phyloP scores from a whole-genome alignment of 2,888 invertebrate genomes.

The Leptopilina drosophilae region DNA sequence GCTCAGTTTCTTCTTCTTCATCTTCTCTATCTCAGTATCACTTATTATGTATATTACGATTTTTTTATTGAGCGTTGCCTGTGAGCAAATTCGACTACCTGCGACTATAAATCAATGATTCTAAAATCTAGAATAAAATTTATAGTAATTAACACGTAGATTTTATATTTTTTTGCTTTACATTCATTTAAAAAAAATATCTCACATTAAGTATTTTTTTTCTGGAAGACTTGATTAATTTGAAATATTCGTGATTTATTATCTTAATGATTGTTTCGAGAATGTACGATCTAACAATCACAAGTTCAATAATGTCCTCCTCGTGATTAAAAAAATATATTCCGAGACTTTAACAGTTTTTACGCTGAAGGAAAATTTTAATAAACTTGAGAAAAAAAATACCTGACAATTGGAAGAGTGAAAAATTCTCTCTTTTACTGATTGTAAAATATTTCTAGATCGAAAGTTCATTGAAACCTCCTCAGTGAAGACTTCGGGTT shows the following conservation, averaged over 20 bases:
- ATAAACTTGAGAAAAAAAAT: no score
- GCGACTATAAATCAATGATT: constrained; percentile 19
- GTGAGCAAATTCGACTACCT: constrained; percentile 31
- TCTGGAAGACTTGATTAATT: not conserved
- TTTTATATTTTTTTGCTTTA: not conserved
- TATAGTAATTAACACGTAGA: constrained; percentile 20
- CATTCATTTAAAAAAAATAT: not conserved
- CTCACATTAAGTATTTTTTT: not conserved
- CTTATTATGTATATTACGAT: constrained; percentile 11
- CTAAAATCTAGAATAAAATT: constrained; percentile 22
- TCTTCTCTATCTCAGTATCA: constrained; percentile 6
- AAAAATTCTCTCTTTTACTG: not conserved
- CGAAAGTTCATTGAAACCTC: not conserved
- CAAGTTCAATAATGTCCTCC: no score
- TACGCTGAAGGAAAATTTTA: no score
- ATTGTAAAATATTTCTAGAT: not conserved
- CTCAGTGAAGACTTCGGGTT: not conserved
- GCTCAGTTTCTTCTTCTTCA: constrained; percentile 2
- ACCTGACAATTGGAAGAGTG: no score
- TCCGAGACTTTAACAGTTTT: no score
- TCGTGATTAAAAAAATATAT: no score
- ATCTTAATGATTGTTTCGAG: no score
- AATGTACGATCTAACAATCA: no score
- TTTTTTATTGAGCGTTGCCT: constrained; percentile 35
- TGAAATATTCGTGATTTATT: not conserved